Base-by-base conservation (phyloP, 1,140 invertebrate genomes). In the Pectinophora gossypiella region DNA sequence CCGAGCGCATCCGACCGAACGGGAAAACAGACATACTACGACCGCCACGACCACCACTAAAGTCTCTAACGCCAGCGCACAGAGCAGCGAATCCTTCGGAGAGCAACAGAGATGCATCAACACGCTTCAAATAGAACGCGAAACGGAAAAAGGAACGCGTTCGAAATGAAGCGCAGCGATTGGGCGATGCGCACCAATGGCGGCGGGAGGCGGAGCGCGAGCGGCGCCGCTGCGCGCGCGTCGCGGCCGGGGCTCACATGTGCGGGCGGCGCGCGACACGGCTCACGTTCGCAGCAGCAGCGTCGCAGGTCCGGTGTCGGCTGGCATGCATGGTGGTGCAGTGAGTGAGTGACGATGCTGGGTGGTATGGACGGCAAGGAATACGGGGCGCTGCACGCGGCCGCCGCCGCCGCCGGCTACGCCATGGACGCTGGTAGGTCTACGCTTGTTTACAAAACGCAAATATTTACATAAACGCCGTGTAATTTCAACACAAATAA, bases 331-430 rank as follows among this genome's bases (percentile, higher is more conserved):
- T 19, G 43, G 27, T 32, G 50, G 5, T 52, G 46, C 42, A 49
- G 76, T 81, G 72, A 72, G 68, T 67, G 70, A 40, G 50, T 61
- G 60, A 80, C 66, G 75, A 80, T 85, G 82, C 68, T 83, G 56
- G 78, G 73, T 45, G 78, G 76, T 38, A 85, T 85, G 82, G 82
- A 85, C 55, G 79, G 82, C 59, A 85, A 85, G 71, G 82, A 85
- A 68, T 85, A 85, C 62, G 82, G 82, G 36, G 82, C 79, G 66
- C 68, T 84, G 68, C 82, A 83, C 56, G 82, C 79, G 10, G 82
- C 79, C 43, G 77, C 74, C 50, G 76, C 81, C 40, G 80, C 80
- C 46, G 78, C 81, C 19, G 75, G 76, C 0, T 85, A 84, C 64
- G 61, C 77, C 35, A 83, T 85, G 82, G 78, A 82, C 0, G 43